Evolutionary conservation across 2,797 vertebrate genomes (phyloP).

Genomic region (Acanthurus leucopareius): DNA sequence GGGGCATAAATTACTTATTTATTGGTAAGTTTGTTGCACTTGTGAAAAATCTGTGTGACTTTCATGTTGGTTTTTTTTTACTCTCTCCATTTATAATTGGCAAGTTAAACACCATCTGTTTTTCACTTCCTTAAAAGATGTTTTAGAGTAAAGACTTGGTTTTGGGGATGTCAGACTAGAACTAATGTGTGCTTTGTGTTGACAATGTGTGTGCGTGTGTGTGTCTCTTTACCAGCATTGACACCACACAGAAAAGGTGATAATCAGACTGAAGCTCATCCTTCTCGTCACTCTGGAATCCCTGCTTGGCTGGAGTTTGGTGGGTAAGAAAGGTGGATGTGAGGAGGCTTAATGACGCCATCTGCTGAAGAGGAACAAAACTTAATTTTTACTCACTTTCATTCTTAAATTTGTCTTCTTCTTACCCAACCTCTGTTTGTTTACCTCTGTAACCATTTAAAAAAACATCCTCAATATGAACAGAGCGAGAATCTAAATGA

Average conservation of each 20-base stretch:
- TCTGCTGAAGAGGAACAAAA: slow-evolving; percentile 20
- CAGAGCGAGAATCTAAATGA: no score
- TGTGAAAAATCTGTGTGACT: no score
- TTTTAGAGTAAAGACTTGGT: neutral
- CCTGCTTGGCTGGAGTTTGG: neutral
- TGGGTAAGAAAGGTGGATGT: neutral
- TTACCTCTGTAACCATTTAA: no score
- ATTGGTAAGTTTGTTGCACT: no score
- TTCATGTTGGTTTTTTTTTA: neutral
- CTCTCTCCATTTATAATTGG: no score
- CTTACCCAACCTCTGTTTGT: no score
- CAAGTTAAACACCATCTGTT: neutral
- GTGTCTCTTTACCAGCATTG: neutral
- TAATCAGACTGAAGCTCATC: slow-evolving; percentile 1
- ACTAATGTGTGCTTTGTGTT: neutral
- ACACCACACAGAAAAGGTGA: neutral
- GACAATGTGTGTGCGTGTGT: neutral
- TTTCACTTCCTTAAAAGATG: neutral
- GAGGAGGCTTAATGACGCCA: slow-evolving; percentile 45
- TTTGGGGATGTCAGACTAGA: neutral
- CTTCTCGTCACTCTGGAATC: neutral
- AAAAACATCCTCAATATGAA: no score
- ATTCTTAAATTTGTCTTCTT: neutral
- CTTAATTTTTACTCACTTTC: neutral
- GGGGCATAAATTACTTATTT: no score